These are phyloP conservation scores for Drosophila nigricruria DNA, from an alignment of 2,888 invertebrate genomes.

Conservation along the genomic window DNA sequence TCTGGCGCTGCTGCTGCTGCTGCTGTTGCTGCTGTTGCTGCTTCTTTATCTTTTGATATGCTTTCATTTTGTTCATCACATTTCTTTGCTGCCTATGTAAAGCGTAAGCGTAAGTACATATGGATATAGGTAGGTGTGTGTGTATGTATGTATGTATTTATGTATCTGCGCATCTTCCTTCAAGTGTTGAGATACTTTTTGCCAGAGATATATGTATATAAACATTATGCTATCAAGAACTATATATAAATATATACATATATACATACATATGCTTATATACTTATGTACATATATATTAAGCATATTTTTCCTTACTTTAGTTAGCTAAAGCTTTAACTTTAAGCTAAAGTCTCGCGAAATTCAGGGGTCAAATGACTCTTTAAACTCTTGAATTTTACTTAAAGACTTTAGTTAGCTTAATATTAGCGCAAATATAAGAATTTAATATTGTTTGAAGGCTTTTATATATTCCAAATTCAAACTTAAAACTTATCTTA, in stretches of 20 bases:
- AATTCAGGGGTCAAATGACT: neutral
- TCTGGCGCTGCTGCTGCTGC: constrained; percentile 13
- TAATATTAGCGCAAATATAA: too few relatives aligned
- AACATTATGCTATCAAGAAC: constrained; percentile 31
- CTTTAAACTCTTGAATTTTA: neutral
- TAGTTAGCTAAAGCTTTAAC: neutral
- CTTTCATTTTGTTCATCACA: constrained; percentile 38
- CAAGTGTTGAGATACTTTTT: constrained; percentile 5
- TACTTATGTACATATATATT: neutral
- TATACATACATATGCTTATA: neutral
- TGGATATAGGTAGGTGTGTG: neutral
- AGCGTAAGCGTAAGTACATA: constrained; percentile 15
- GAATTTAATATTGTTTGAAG: too few relatives aligned
- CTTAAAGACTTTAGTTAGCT: neutral
- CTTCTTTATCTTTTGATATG: constrained; percentile 32
- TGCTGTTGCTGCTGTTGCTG: constrained; percentile 9
- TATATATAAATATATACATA: neutral
- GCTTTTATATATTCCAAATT: too few relatives aligned
- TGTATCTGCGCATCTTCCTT: constrained; percentile 8
- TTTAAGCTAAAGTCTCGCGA: neutral
- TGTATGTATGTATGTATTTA: neutral
- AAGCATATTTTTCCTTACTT: neutral
- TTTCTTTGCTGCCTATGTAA: constrained; percentile 35
- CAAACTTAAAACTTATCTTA: too few relatives aligned
- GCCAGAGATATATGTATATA: constrained; percentile 1